These are phyloP conservation scores for Ptychadena robeensis DNA, from an alignment of 2,797 vertebrate species.

Conservation along the genomic window DNA sequence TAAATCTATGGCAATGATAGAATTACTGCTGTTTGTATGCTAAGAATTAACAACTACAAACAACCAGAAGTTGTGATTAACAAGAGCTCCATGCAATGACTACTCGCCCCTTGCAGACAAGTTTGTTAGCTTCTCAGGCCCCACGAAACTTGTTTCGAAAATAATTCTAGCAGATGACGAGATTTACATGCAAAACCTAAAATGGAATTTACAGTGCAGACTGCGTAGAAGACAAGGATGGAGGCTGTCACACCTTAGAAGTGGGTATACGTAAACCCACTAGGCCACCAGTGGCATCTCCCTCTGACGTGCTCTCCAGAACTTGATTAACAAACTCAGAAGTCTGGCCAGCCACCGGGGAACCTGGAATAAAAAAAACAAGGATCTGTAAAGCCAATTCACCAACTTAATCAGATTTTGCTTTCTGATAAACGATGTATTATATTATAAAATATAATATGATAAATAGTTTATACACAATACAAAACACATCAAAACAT, in stretches of 20 bases:
- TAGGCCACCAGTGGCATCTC: conserved; percentile 95
- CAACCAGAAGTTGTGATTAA: conserved; percentile 76
- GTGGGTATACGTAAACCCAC: conserved; percentile 92
- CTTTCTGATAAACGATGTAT: too few relatives aligned
- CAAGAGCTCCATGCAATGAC: conserved; percentile 74
- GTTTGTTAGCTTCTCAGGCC: conserved; percentile 64
- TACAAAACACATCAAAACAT: too few relatives aligned
- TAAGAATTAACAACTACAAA: conserved; percentile 72
- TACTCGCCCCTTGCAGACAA: conserved; percentile 51
- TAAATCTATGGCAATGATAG: conserved; percentile 44
- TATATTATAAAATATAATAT: too few relatives aligned
- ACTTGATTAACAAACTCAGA: conserved; percentile 99
- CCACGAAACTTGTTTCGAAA: conserved; percentile 72
- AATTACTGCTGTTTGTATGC: conserved; percentile 67
- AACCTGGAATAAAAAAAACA: conserved; percentile 74
- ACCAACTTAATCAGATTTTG: too few relatives aligned
- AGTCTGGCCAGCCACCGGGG: conserved; percentile 94
- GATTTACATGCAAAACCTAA: conserved; percentile 70
- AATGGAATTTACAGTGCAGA: conserved; percentile 79
- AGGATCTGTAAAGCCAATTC: background rate
- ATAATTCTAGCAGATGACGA: conserved; percentile 26
- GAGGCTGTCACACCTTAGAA: conserved; percentile 87
- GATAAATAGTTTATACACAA: too few relatives aligned
- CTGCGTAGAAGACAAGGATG: conserved; percentile 69
- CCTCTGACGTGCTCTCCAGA: conserved; percentile 94